Evolutionary conservation across 2,888 invertebrate species (phyloP).

Genomic region (Caradrina clavipalpis): DNA sequence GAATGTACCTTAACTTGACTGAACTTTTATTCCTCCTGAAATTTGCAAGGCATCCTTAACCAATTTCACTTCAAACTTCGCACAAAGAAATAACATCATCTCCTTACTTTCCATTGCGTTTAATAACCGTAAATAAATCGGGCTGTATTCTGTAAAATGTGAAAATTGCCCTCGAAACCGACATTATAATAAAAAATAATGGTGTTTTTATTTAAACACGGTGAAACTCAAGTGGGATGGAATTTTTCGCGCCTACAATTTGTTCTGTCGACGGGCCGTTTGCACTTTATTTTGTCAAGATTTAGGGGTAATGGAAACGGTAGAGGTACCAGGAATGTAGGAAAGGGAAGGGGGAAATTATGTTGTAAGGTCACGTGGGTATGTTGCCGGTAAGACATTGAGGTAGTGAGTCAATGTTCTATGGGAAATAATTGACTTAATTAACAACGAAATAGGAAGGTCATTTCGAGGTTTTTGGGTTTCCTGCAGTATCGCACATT

Average conservation of each 20-base stretch:
- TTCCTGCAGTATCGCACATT: no score
- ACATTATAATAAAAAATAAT: slow-evolving; percentile 66
- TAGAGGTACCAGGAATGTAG: slow-evolving; percentile 38
- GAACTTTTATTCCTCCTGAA: background rate
- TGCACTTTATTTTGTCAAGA: slow-evolving; percentile 66
- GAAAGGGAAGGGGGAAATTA: slow-evolving; percentile 17
- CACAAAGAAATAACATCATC: slow-evolving; percentile 24
- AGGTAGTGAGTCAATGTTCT: background rate
- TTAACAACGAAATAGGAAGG: background rate
- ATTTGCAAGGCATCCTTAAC: background rate
- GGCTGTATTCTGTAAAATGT: slow-evolving; percentile 47
- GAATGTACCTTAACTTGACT: background rate
- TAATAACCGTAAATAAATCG: slow-evolving; percentile 61
- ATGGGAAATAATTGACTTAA: background rate
- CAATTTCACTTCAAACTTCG: slow-evolving; percentile 19
- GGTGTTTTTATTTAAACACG: slow-evolving; percentile 69
- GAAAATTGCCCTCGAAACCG: slow-evolving; percentile 58
- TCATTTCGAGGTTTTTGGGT: background rate
- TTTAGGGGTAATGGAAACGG: slow-evolving; percentile 62
- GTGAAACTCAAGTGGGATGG: slow-evolving; percentile 58
- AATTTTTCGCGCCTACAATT: slow-evolving; percentile 74
- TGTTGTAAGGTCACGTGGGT: background rate
- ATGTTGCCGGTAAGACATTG: slow-evolving; percentile 9
- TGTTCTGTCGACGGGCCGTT: slow-evolving; percentile 67
- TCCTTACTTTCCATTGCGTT: slow-evolving; percentile 28